Base-by-base conservation (phyloP, 2,888 invertebrate species). In the Ceramica pisi region DNA sequence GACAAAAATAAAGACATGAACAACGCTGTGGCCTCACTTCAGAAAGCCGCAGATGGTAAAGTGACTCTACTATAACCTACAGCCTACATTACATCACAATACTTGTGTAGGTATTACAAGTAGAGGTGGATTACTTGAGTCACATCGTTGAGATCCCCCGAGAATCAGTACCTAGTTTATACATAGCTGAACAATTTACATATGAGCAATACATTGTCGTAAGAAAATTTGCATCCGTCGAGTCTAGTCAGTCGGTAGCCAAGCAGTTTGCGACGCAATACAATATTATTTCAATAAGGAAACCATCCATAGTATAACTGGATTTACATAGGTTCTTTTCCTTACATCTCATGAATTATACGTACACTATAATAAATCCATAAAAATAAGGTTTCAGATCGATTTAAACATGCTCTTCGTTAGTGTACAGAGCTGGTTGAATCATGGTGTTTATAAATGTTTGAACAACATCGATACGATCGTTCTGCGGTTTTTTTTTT, bases 281-380 rank as follows among this genome's bases (percentile, higher is more conserved):
- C 46, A 57, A 56, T 69, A 65, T 72, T 38, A 67, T 73, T 73
- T 53, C 62, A 79, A 61, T 62, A 79, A 73, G 67, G 67, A 82
- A 79, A 68, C 50, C 41, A 41, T 14, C 41, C 41, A 41, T 53
- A 41, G 14, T 62, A 26, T 75, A 55, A 46, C 46, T 63, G 62
- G 53, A 48, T 63, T 12, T 51, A 19, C 4, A 48, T 46, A 35
- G 19, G 14, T 53, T 41, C 7, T 56, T 57, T 64, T 61, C 46
- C 41, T 46, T 57, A 48, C 38, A 35, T 6, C 31, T 50, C 35
- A 46, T 51, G 38, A 57, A 61, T 57, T 53, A 9, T 53, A 55
- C 31, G 14, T 56, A 16, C 23, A n/a, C 16, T 70, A 0, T 31
- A 46, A 31, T 50, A 65, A 61, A 46, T 50, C 12, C 2, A 31